Evolutionary conservation across 2,113 vertebrate genomes (phyloP), one percentile per base, ranked within the genome.

Genomic region (Rhinopomastus cyanomelas): DNA sequence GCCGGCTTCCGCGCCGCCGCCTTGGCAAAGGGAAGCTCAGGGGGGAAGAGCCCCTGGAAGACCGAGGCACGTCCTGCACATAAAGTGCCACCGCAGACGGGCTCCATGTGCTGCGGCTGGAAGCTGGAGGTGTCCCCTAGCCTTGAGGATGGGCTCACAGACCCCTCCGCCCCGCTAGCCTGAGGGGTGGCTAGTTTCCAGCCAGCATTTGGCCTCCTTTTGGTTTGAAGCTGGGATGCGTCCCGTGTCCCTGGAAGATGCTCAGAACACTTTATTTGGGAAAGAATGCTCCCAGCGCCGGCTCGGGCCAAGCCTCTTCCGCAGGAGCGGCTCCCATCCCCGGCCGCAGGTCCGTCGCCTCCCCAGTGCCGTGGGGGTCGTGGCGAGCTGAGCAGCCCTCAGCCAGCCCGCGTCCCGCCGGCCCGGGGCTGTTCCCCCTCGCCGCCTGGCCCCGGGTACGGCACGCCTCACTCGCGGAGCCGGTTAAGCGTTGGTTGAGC

Each of bases 211-310:
- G 51, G 66, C 69, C 71, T 69, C 60, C 79, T 66, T 91, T 89
- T 71, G 44, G 87, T 92, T 88, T 57, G 86, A 92, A 88, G 27
- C 88, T 81, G 88, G 82, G 71, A 34, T 84, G 75, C 7, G 34
- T 92, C 88, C 86, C 72, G 44, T 59, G 83, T 91, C 89, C 86
- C 80, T 95, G 93, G 90, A 95, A 94, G 84, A 75, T 66, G 39
- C 83, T 92, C 88, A 93, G 82, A 94, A 76, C 49, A 53, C 81
- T 95, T 92, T 92, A 90, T 95, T 93, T 88, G 83, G 92, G 90
- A 89, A 95, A 91, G 95, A 91, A 84, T 78, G 88, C 3, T 5
- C 44, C 75, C 65, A 85, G 59, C 57, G 36, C 18, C 30, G 75
- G 30, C 74, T 76, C 0, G 0, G 60, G 46, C 26, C 64, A 83